Percentiles rank a stretch among this genome's conserved stretches.
These are phyloP conservation scores for Serrognathus titanus DNA, from an alignment of 2,888 invertebrate species.

Conservation along the genomic window DNA sequence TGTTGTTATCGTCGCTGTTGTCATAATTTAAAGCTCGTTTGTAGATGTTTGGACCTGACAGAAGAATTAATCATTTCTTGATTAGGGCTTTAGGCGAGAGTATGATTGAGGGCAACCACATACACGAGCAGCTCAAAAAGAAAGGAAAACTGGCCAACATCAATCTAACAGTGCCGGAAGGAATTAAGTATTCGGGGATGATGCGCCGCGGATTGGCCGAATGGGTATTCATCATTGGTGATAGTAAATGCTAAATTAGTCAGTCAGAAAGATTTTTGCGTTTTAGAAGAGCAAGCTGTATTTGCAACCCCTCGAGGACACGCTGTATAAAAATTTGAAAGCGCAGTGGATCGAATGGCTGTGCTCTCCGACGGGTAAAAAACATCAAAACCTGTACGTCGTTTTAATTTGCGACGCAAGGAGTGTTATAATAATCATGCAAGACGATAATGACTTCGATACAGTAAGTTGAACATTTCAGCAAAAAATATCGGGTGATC, in stretches of 20 bases:
- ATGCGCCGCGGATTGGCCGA: slow-evolving; percentile 41
- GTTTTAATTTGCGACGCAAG: slow-evolving; percentile 53
- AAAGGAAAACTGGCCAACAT: slow-evolving; percentile 46
- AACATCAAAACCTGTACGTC: slow-evolving; percentile 47
- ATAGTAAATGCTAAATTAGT: neutral
- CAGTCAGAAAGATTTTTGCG: neutral
- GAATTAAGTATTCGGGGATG: slow-evolving; percentile 47
- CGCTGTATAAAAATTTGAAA: slow-evolving; percentile 48
- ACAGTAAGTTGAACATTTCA: slow-evolving; percentile 34
- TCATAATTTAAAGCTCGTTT: neutral
- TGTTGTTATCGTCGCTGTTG: neutral
- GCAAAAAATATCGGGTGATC: neutral
- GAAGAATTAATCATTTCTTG: slow-evolving; percentile 30
- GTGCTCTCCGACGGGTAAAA: slow-evolving; percentile 29
- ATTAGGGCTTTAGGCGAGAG: slow-evolving; percentile 53
- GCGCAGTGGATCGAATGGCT: slow-evolving; percentile 49
- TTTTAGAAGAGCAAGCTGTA: slow-evolving; percentile 51
- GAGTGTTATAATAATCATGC: slow-evolving; percentile 52
- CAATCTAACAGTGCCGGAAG: slow-evolving; percentile 56
- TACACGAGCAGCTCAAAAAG: slow-evolving; percentile 51
- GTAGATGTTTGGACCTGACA: slow-evolving; percentile 20
- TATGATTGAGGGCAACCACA: slow-evolving; percentile 58
- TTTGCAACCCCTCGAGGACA: slow-evolving; percentile 45
- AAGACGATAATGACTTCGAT: slow-evolving; percentile 42
- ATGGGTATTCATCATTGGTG: slow-evolving; percentile 40